Conservation (phyloP, 2,113 vertebrate species). For the Pipa parva region DNA sequence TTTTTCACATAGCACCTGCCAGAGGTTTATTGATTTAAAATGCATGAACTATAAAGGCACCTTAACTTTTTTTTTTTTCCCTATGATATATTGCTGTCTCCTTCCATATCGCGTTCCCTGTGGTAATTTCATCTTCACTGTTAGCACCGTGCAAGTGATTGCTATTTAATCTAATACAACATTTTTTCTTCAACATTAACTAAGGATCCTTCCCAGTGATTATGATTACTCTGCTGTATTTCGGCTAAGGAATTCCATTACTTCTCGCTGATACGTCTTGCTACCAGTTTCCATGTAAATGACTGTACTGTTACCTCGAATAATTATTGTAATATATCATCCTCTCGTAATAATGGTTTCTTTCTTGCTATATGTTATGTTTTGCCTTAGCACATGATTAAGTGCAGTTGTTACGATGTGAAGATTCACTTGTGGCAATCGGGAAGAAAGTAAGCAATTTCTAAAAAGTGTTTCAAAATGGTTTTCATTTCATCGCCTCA, state of each 20-base stretch:
- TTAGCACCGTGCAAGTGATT: background rate
- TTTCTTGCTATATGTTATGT: background rate
- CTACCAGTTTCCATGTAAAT: background rate
- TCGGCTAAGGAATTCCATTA: background rate
- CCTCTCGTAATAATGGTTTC: background rate
- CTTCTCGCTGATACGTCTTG: background rate
- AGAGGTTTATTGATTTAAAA: background rate
- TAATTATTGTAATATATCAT: conserved; percentile 8
- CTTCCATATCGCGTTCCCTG: background rate
- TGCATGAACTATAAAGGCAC: background rate
- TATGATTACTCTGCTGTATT: background rate
- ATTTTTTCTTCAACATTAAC: conserved; percentile 3
- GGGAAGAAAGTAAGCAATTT: background rate
- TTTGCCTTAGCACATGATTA: conserved; percentile 2
- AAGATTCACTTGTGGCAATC: background rate
- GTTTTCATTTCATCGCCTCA: background rate
- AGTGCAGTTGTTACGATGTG: background rate
- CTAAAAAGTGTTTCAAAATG: background rate
- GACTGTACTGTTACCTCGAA: background rate
- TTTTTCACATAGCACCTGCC: background rate
- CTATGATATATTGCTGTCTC: background rate
- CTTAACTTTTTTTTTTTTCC: background rate
- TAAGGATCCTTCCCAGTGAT: background rate
- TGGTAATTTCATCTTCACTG: background rate
- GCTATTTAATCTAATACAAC: conserved; percentile 4